Base-by-base conservation (phyloP, 2,113 vertebrate species). In the Paedocypris sp. region DNA sequence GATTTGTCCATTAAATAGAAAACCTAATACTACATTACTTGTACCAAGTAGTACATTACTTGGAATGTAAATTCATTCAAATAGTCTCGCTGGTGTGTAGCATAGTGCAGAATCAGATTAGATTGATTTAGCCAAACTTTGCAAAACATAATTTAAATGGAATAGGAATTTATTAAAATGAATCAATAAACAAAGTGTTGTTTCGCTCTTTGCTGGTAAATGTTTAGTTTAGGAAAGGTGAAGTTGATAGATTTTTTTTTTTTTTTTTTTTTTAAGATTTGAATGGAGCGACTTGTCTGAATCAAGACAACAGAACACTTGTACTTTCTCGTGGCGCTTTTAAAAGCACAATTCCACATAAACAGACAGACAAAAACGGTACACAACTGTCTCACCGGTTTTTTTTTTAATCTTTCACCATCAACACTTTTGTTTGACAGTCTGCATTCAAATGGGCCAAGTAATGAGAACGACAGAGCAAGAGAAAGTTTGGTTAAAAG, bases 391-490 rank as follows among this genome's bases (percentile, higher is more conserved):
- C 54, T 72, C 61, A 64, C 61, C 39, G 33, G 19, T 26, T 60
- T 47, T 42, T 41, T 54, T 63, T 71, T 42, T 13, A 56, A 49
- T 45, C 62, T 68, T 63, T 60, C 47, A 36, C 46, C 63, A 52
- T 73, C 67, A 66, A 49, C 29, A 20, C 42, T 45, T 62, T 45
- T 57, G 42, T 67, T 69, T 73, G 71, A 66, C 71, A 69, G 63
- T 56, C 54, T 39, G 60, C 53, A 67, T 69, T 59, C 67, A 73
- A 73, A 73, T 73, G 35, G 63, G 36, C 49, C 58, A 60, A 60
- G 64, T 73, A 58, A 72, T 72, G 65, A 69, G 65, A 62, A 33
- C 54, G 50, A 25, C 48, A 62, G 65, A 56, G 32, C 15, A 45
- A 54, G 58, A 56, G 43, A 64, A 39, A 54, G 62, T 54, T 61